These are phyloP conservation scores for Antechinus stuartii DNA, from an alignment of 2,113 vertebrate species.

Conservation along the genomic window DNA sequence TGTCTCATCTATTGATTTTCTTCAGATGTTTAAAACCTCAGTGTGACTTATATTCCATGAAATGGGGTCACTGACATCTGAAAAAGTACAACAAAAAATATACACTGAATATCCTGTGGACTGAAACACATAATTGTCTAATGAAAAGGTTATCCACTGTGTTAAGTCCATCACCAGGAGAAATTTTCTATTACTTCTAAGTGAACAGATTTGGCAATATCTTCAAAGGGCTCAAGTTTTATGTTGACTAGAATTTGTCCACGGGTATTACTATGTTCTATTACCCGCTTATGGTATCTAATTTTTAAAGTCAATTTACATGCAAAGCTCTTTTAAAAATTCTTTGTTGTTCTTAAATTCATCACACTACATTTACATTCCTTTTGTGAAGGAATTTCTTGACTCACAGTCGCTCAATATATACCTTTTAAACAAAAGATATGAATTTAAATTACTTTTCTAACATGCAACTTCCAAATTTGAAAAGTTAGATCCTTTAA, in stretches of 20 bases:
- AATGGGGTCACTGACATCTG: slow-evolving; percentile 84
- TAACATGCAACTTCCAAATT: slow-evolving; percentile 63
- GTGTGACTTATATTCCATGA: slow-evolving; percentile 85
- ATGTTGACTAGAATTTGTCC: slow-evolving; percentile 72
- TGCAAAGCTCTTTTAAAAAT: slow-evolving; percentile 65
- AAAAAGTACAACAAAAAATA: slow-evolving; percentile 83
- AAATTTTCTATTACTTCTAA: slow-evolving; percentile 79
- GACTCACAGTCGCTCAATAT: slow-evolving; percentile 54
- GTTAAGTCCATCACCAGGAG: slow-evolving; percentile 84
- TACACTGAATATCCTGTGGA: slow-evolving; percentile 78
- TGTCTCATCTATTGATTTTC: slow-evolving; percentile 82
- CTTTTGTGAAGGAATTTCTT: slow-evolving; percentile 70
- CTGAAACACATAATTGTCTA: slow-evolving; percentile 85
- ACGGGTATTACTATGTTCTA: slow-evolving; percentile 60
- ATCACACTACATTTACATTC: slow-evolving; percentile 66
- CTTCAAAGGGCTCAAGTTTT: slow-evolving; percentile 80
- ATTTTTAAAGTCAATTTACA: slow-evolving; percentile 74
- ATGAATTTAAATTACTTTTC: slow-evolving; percentile 68
- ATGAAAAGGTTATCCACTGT: slow-evolving; percentile 85
- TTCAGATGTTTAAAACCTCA: slow-evolving; percentile 83
- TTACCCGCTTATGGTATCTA: slow-evolving; percentile 60
- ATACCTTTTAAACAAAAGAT: slow-evolving; percentile 76
- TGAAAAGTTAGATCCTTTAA: slow-evolving; percentile 41
- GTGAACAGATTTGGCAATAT: slow-evolving; percentile 74
- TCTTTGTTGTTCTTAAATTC: slow-evolving; percentile 71